Evolutionary conservation across 2,888 invertebrate genomes (phyloP).

Genomic region (Mimumesa dahlbomi): DNA sequence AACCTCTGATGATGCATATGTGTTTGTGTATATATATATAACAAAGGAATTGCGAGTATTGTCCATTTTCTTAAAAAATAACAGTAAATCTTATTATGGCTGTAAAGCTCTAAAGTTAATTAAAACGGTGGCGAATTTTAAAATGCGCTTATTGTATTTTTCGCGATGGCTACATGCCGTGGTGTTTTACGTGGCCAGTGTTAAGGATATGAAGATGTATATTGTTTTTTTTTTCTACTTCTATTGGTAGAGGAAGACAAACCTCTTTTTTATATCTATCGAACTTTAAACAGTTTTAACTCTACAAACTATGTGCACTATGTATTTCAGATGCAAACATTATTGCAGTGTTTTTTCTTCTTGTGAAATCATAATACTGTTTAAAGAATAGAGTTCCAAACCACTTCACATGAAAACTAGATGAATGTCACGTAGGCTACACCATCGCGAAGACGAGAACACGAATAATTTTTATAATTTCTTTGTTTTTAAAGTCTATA

Average conservation of each 20-base stretch:
- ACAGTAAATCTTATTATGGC: conserved; percentile 37
- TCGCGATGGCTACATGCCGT: conserved; percentile 36
- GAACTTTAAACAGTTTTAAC: conserved; percentile 9
- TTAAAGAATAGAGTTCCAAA: conserved; percentile 19
- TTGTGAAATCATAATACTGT: conserved; percentile 64
- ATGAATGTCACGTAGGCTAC: conserved; percentile 20
- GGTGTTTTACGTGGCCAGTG: not conserved
- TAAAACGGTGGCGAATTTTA: conserved; percentile 22
- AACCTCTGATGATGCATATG: conserved; percentile 46
- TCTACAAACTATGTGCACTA: not conserved
- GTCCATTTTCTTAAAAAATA: conserved; percentile 70
- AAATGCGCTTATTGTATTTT: conserved; percentile 18
- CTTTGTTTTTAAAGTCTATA: conserved; percentile 54
- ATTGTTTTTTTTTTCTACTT: not conserved
- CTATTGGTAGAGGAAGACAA: conserved; percentile 14
- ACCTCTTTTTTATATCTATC: conserved; percentile 1
- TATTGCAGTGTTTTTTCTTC: conserved; percentile 35
- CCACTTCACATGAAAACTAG: conserved; percentile 9
- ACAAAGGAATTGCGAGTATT: conserved; percentile 74
- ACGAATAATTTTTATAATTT: conserved; percentile 35
- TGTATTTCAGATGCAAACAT: conserved; percentile 3
- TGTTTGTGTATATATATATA: conserved; percentile 66
- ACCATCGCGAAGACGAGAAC: conserved; percentile 50
- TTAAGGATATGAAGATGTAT: not conserved
- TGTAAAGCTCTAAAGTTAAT: conserved; percentile 32